phyloP scores from a whole-genome alignment of 2,113 vertebrate genomes.

The Stercorarius parasiticus region DNA sequence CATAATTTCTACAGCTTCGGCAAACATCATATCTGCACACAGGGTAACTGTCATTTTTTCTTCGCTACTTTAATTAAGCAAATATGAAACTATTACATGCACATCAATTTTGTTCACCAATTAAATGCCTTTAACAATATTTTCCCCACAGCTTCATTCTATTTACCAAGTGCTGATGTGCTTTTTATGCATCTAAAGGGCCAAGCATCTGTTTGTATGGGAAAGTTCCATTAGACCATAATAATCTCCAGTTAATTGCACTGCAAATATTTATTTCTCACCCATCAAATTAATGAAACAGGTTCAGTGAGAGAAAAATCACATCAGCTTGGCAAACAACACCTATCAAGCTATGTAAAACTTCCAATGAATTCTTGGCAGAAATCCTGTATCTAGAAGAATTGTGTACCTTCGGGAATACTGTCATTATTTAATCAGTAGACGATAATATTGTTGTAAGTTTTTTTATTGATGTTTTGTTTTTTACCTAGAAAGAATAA shows the following conservation, averaged over 20 bases:
- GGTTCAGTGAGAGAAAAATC: constrained; percentile 46
- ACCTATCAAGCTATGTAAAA: constrained; percentile 13
- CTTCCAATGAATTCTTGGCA: constrained; percentile 34
- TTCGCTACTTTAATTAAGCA: background rate
- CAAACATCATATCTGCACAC: background rate
- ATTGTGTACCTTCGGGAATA: background rate
- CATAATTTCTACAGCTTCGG: background rate
- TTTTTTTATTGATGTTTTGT: background rate
- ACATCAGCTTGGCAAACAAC: constrained; percentile 36
- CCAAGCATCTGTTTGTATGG: constrained; percentile 40
- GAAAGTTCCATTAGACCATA: constrained; percentile 40
- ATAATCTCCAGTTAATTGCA: constrained; percentile 69
- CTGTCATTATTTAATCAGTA: background rate
- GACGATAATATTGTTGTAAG: background rate
- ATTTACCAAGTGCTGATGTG: background rate
- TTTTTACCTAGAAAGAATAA: background rate
- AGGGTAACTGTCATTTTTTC: background rate
- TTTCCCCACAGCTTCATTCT: background rate
- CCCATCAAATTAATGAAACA: constrained; percentile 66
- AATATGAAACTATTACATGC: background rate
- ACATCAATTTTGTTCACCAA: background rate
- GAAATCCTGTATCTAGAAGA: constrained; percentile 7
- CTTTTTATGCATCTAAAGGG: background rate
- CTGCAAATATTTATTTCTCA: constrained; percentile 76
- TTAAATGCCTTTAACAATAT: constrained; percentile 14